Evolutionary conservation across 2,113 vertebrate species (phyloP), one percentile per base, ranked within the genome.

Genomic region (Pedetes capensis): DNA sequence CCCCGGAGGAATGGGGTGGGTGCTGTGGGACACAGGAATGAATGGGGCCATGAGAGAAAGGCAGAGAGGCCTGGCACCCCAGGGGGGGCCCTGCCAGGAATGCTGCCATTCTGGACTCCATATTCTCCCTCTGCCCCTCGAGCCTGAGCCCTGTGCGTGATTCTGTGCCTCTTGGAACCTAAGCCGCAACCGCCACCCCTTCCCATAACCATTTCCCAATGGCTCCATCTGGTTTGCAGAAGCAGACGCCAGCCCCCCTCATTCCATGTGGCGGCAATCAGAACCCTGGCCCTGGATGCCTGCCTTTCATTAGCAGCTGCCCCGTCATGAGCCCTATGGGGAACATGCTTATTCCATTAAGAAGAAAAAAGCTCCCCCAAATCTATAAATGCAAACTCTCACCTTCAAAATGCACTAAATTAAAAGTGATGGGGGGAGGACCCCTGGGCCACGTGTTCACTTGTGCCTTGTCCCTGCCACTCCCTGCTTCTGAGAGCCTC

Each of bases 231-330:
- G 96, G 85, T 63, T 61, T 79, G 74, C 68, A 89, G 96, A 94
- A 27, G 51, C 87, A 83, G 78, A 95, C 66, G 17, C 18, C 34
- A 83, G 69, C 78, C 42, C 64, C 44, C 42, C 3, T 10, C 25
- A 20, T 57, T 82, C 74, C 94, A 88, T 57, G 81, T 90, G 95
- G 87, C 34, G 75, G 57, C 92, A 82, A 95, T 96, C 87, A 94
- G 87, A 64, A 34, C 68, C 51, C 71, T 3, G 71, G 68, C 85
- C 86, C 87, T 34, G 55, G 93, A 91, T 0, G 6, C 59, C 97
- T 96, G 96, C 51, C 81, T 96, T 96, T 96, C 94, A 95, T 97
- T 97, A 97, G 94, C 69, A 71, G 14, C 82, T 79, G 89, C 90
- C 89, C 66, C 88, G 61, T 90, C 81, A 3, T 27, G 76, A 81